Evolutionary conservation across 2,113 vertebrate species (phyloP), one percentile per base, ranked within the genome.

Genomic region (Calidris pygmaea): DNA sequence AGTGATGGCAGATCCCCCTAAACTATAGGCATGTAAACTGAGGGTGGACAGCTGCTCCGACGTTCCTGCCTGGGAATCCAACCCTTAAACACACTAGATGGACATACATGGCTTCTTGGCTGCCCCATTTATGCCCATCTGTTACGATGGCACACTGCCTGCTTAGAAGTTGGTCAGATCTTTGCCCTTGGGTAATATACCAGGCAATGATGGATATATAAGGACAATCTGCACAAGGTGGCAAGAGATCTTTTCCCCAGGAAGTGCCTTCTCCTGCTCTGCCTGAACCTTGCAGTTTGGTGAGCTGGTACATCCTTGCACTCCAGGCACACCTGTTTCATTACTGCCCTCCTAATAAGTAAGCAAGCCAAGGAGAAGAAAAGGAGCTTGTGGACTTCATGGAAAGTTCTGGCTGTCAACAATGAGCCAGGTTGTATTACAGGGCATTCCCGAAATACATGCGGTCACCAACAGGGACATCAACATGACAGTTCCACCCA

Each of bases 71-170:
- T 92, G 45, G 94, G 93, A 97, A 97, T 96, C 96, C 89, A 96
- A 87, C 88, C 90, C 93, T 88, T 95, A 92, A 97, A 97, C 85
- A 65, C 90, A 92, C 84, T 95, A 79, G 97, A 96, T 97, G 96
- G 50, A 97, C 95, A 97, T 95, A 96, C 93, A 93, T 77, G 91
- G 95, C 84, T 97, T 97, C 93, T 97, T 97, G 96, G 95, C 97
- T 95, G 87, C 93, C 94, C 97, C 95, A 88, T 95, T 95, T 92
- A 95, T 92, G 96, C 96, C 97, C 97, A 97, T 97, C 97, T 97
- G 97, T 97, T 96, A 91, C 0, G n/a, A 88, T 97, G 97, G 97
- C 97, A 97, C 91, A 21, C 88, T 97, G 97, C 97, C 97, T 97
- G 66, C 86, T 97, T 41, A 93, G 78, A 72, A 90, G 72, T 72